A percentile compares a stretch with the other conserved stretches of the same genome.
phyloP scores from a whole-genome alignment of 2,797 vertebrate species.

The Varecia variegata region DNA sequence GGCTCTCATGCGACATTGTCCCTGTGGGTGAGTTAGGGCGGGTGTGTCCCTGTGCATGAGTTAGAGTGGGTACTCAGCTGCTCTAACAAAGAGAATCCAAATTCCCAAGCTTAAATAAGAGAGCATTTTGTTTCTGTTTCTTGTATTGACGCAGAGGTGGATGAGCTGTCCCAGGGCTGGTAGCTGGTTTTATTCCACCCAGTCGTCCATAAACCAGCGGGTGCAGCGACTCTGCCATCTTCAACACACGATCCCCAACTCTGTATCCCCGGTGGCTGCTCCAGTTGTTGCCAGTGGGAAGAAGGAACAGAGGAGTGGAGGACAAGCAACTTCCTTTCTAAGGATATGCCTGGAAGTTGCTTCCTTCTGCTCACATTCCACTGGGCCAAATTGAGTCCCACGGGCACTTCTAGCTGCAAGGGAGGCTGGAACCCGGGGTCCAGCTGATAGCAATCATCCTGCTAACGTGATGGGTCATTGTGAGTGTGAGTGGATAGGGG shows the following conservation, averaged over 20 bases:
- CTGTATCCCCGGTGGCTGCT: background rate
- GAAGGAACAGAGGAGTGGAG: background rate
- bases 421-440: background rate
- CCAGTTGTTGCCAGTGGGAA: background rate
- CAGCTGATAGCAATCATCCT: too few species aligned
- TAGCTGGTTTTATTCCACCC: background rate
- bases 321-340: background rate
- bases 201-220: background rate
- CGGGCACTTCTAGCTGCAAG: constrained; percentile 20
- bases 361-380: background rate
- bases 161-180: background rate
- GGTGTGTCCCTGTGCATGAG: too few species aligned
- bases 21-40: background rate
- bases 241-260: background rate
- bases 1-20: too few species aligned
- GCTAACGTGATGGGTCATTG: background rate
- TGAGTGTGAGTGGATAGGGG: background rate
- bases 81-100: background rate
- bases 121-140: background rate
- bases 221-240: background rate
- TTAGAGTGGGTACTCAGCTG: too few species aligned
- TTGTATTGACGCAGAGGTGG: background rate
- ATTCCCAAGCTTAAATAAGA: background rate
- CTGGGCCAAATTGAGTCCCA: background rate
- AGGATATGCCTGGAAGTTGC: background rate